Conservation (phyloP, 2,797 vertebrate genomes). For the Lagodon rhomboides region DNA sequence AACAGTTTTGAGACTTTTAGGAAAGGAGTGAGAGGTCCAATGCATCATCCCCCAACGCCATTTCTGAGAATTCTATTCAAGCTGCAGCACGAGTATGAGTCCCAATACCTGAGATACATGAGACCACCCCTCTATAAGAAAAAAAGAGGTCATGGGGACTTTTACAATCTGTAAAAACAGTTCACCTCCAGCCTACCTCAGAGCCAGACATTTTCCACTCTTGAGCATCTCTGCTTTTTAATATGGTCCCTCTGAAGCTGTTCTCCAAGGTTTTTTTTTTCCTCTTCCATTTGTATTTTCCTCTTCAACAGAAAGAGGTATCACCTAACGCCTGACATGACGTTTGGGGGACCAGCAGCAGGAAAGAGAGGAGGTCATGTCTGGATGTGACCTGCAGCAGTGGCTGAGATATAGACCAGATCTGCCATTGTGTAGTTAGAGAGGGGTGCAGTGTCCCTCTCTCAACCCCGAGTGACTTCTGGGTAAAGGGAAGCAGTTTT, state of each 20-base stretch:
- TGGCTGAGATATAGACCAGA: constrained; percentile 79
- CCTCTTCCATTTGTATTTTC: constrained; percentile 52
- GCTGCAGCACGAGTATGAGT: constrained; percentile 52
- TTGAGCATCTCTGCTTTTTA: constrained; percentile 70
- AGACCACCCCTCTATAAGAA: constrained; percentile 41
- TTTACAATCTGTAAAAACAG: constrained; percentile 65
- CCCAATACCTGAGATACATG: constrained; percentile 49
- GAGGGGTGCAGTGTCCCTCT: constrained; percentile 46
- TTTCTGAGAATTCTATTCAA: constrained; percentile 50
- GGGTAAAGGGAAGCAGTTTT: constrained; percentile 23
- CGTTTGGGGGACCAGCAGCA: constrained; percentile 64
- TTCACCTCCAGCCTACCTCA: constrained; percentile 60
- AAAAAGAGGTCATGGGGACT: constrained; percentile 25
- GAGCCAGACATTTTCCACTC: constrained; percentile 67
- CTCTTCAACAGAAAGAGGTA: constrained; percentile 66
- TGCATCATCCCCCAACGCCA: not conserved
- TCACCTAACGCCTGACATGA: constrained; percentile 78
- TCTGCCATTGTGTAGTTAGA: constrained; percentile 45
- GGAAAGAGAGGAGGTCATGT: constrained; percentile 76
- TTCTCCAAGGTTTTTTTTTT: constrained; percentile 23
- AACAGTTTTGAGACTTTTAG: constrained; percentile 23
- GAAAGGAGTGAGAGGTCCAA: constrained; percentile 25
- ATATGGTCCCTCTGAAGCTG: constrained; percentile 68
- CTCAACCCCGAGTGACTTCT: constrained; percentile 34
- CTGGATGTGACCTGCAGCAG: constrained; percentile 72